Base-by-base conservation (phyloP, 2,113 vertebrate genomes). In the Chelonoidis abingdonii region DNA sequence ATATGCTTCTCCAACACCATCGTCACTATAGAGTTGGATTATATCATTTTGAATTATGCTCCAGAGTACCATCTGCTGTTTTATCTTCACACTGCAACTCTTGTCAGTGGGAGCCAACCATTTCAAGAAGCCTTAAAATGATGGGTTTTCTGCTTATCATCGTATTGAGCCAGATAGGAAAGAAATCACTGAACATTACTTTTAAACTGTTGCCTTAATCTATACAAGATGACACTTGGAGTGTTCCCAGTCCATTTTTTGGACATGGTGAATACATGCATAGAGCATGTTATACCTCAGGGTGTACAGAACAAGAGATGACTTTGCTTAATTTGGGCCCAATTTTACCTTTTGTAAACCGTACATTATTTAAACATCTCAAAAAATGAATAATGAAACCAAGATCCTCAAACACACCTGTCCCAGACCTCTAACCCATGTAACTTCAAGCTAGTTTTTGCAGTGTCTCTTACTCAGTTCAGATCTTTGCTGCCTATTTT, bases 11-110 rank as follows among this genome's bases (percentile, higher is more conserved):
- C 81, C 93, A 88, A 0, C 16, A n/a, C 84, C 82, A 12, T 59
- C 50, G 65, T 75, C 78, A 31, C 56, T 3, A 41, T 62, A 3
- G 87, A 57, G 86, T 65, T 6, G 1, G 72, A 1, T 0, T 6
- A 50, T 0, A 2, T 16, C 72, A 0, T n/a, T 82, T 80, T 10
- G 88, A 31, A 89, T 1, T 5, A 35, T 89, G 89, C 97, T 92
- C 92, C 96, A 9, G 65, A 76, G 7, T 95, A 96, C 96, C 96
- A 97, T 94, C 97, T 97, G 92, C 53, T 94, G 97, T 14, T 95
- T 19, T 4, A 1, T 21, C 38, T 54, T 54, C 16, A 80, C 92
- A 87, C 1, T 87, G 92, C 96, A 96, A 0, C 1, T 31, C 93
- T 2, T 84, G 49, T 6, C 0, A 14, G 16, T 2, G 2, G 11